Evolutionary conservation across 2,888 invertebrate genomes (phyloP), one percentile per base, ranked within the genome.

Genomic region (Caenorhabditis drosophilae): DNA sequence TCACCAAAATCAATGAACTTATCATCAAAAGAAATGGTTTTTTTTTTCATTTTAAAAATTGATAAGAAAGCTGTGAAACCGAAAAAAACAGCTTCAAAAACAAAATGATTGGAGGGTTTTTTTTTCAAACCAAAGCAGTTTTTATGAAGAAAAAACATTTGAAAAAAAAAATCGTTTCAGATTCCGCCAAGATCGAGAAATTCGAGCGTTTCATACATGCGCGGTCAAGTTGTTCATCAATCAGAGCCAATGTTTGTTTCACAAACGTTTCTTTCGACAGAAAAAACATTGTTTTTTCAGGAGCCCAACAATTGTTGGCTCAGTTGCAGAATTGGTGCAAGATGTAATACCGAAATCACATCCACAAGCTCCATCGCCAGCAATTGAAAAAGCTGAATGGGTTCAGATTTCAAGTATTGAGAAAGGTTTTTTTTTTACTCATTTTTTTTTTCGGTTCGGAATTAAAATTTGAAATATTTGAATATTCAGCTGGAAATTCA

Each of bases 281-380:
- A 46, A 46, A n/a, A 9, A 4, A 31, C 4, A 15, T 4, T n/a
- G 4, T 36, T 36, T 36, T n/a, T 36, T 36, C 22, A 42, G 42
- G 22, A 23, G 16, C 9, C 4, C 46, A 20, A 27, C 27, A 25
- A 46, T 46, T 46, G 46, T 34, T 15, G 46, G 27, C 26, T 46
- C 27, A 4, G 27, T 63, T 12, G 58, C 50, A 12, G 63, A 53
- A 20, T 22, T 63, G 41, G 31, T 62, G 34, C 50, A 73, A 41
- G 80, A 79, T 34, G 73, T 76, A 27, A 80, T 83, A 22, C 78
- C 83, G 7, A 68, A 71, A 41, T 42, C 67, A 0, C 70, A 72
- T 16, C 31, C 57, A 15, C 12, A 59, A 15, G 22, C 49, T 12
- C 50, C 31, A 4, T 34, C 31, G 18, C 18, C 54, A 1, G 2